Conservation (phyloP, 2,113 vertebrate species). For the Chaetodon trifascialis region DNA sequence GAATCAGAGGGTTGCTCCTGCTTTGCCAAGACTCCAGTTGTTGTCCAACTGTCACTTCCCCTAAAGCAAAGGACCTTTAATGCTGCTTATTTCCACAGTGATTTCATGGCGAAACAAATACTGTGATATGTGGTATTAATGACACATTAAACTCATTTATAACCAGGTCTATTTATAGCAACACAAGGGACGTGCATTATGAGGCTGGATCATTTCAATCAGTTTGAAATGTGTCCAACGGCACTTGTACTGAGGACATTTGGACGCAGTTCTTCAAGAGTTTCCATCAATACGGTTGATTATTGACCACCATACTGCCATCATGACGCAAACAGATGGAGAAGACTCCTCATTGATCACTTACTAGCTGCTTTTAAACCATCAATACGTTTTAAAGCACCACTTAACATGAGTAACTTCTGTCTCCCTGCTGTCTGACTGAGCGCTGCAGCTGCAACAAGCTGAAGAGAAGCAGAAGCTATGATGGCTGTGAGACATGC, state of each 20-base stretch:
- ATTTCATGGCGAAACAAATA: not conserved
- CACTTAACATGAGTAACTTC: constrained; percentile 81
- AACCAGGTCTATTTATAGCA: constrained; percentile 6
- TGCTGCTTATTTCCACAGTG: constrained; percentile 9
- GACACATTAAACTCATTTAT: constrained; percentile 7
- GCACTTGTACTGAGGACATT: constrained; percentile 28
- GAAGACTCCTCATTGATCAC: constrained; percentile 78
- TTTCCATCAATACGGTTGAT: constrained; percentile 22
- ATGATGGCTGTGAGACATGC: constrained; percentile 36
- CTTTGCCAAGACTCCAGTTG: constrained; percentile 73
- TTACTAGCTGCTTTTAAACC: constrained; percentile 80
- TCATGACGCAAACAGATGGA: constrained; percentile 63
- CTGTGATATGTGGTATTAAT: constrained; percentile 14
- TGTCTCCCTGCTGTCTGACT: constrained; percentile 69
- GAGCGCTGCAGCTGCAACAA: constrained; percentile 51
- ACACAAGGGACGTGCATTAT: not conserved
- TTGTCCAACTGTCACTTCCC: constrained; percentile 67
- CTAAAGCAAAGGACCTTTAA: constrained; percentile 52
- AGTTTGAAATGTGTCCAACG: constrained; percentile 24
- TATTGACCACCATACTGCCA: constrained; percentile 47
- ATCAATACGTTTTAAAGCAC: constrained; percentile 84
- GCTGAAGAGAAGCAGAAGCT: constrained; percentile 22
- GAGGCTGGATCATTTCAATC: constrained; percentile 3
- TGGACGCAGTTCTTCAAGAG: constrained; percentile 11
- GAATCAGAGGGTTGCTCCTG: constrained; percentile 65